A percentile compares a stretch with the other conserved stretches of the same genome.
Conservation (phyloP, 2,797 vertebrate species). For the Cichlasoma orientale region DNA sequence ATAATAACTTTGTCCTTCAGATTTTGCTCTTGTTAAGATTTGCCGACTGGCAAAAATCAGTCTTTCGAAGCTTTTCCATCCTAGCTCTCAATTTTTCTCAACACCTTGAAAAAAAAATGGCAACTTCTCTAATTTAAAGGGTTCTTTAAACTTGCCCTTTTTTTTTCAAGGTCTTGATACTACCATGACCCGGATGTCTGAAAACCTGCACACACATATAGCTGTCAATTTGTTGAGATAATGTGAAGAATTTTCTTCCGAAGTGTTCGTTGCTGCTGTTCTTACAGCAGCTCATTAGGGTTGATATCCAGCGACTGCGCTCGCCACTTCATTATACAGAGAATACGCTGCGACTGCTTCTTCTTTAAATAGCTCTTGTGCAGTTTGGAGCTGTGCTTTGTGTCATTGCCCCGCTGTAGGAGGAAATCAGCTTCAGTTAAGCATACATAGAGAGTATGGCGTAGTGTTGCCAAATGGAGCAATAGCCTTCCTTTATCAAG, state of each 20-base stretch:
- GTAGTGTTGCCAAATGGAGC: neutral
- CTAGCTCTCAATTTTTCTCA: neutral
- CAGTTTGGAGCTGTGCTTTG: neutral
- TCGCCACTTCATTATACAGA: neutral
- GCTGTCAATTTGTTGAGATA: neutral
- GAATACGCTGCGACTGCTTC: neutral
- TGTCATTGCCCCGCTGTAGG: neutral
- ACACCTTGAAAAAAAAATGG: no score
- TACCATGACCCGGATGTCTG: no score
- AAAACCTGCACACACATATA: no score
- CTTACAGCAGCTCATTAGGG: neutral
- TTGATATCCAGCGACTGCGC: neutral
- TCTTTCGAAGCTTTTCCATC: neutral
- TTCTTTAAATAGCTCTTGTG: neutral
- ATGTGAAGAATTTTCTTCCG: neutral
- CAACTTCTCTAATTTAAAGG: no score
- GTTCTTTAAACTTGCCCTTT: no score
- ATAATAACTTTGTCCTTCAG: no score
- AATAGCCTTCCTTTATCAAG: neutral
- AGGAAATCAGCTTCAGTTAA: neutral
- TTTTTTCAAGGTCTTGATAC: no score
- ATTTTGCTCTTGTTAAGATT: neutral
- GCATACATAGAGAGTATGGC: neutral
- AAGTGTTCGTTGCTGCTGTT: neutral
- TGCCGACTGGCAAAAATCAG: neutral